phyloP scores from a whole-genome alignment of 2,797 vertebrate genomes.

The Sebastes taczanowskii region DNA sequence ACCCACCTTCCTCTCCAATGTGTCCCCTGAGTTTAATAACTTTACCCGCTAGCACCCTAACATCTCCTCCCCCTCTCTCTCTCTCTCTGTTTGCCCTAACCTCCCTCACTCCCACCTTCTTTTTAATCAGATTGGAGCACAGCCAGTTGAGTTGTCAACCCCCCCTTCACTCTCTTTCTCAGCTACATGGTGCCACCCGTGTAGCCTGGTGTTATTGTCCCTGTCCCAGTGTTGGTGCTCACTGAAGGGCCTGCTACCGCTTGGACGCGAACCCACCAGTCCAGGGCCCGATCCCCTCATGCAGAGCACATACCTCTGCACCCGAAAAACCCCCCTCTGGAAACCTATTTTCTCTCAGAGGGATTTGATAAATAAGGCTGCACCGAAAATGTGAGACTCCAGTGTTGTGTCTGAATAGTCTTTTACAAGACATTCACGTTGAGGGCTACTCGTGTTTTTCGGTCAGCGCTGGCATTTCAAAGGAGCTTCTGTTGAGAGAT shows the following conservation, averaged over 20 bases:
- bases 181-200: constrained; percentile 12
- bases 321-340: background rate
- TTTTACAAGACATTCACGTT: constrained; percentile 6
- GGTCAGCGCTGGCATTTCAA: constrained; percentile 16
- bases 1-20: constrained; percentile 5
- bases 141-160: constrained; percentile 49
- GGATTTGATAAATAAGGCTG: constrained; percentile 10
- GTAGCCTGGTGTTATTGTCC: constrained; percentile 39
- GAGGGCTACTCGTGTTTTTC: constrained; percentile 9
- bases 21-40: constrained; percentile 30
- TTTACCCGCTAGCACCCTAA: constrained; percentile 19
- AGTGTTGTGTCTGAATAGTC: constrained; percentile 3
- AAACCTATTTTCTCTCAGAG: constrained; percentile 10
- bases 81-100: constrained; percentile 8
- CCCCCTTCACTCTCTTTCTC: background rate
- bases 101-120: constrained; percentile 25
- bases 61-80: background rate
- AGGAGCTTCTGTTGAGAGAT: constrained; percentile 4
- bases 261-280: constrained; percentile 26
- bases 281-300: constrained; percentile 14
- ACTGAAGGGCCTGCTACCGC: constrained; percentile 29
- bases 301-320: constrained; percentile 36
- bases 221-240: constrained; percentile 35
- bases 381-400: constrained; percentile 13
- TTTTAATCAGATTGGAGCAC: constrained; percentile 49